phyloP scores from a whole-genome alignment of 2,113 vertebrate species.

The Notothenia rossii region DNA sequence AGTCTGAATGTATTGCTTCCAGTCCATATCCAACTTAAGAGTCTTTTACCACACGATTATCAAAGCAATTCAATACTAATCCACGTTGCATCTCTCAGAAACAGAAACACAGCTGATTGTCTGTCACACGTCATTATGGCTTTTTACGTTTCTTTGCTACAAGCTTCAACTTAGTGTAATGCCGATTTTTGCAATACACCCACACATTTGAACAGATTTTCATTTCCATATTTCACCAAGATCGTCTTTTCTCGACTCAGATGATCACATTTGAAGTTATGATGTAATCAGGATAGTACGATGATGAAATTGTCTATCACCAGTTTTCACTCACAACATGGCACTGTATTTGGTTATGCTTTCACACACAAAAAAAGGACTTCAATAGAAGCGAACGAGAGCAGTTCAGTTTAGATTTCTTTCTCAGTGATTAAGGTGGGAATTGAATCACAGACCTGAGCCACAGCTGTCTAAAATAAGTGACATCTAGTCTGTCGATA shows the following conservation, averaged over 20 bases:
- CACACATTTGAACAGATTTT: not conserved
- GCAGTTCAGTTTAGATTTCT: no score
- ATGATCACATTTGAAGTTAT: not conserved
- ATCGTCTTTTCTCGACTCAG: not conserved
- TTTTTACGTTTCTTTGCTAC: not conserved
- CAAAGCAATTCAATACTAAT: not conserved
- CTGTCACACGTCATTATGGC: conserved; percentile 2
- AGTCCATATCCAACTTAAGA: not conserved
- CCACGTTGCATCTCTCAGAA: no score
- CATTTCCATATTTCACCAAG: not conserved
- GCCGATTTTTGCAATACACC: conserved; percentile 10
- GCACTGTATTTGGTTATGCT: no score
- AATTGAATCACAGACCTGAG: not conserved
- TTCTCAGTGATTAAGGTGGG: no score
- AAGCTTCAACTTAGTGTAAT: not conserved
- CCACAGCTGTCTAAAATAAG: not conserved
- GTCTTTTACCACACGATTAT: not conserved
- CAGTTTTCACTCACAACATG: no score
- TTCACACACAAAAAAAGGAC: no score
- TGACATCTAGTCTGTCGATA: not conserved
- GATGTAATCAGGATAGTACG: not conserved
- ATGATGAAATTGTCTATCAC: not conserved
- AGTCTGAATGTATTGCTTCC: not conserved
- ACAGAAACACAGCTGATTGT: not conserved
- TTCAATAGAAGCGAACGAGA: no score